A percentile compares a stretch with the other conserved stretches of the same genome.
phyloP scores from a whole-genome alignment of 2,888 invertebrate genomes.

The Zygogramma bicolorata region DNA sequence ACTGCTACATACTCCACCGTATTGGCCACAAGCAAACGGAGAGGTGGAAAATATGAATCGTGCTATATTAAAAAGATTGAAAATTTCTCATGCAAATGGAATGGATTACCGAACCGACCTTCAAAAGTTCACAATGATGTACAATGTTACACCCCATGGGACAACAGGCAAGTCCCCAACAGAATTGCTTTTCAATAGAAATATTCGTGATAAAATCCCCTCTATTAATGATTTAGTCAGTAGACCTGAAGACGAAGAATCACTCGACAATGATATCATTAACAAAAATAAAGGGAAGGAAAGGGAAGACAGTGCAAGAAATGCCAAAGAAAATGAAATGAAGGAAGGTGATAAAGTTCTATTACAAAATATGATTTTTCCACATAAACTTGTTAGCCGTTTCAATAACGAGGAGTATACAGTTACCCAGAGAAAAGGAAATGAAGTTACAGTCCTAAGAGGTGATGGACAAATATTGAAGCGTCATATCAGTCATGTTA shows the following conservation, averaged over 20 bases:
- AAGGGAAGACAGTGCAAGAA: constrained; percentile 44
- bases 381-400: constrained; percentile 22
- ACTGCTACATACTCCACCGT: constrained; percentile 36
- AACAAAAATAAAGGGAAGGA: constrained; percentile 49
- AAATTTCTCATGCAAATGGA: constrained; percentile 31
- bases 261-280: constrained; percentile 40
- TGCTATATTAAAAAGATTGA: constrained; percentile 48
- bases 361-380: constrained; percentile 21
- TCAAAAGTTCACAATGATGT: constrained; percentile 41
- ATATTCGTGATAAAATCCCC: constrained; percentile 50
- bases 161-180: constrained; percentile 53
- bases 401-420: constrained; percentile 20
- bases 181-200: constrained; percentile 46
- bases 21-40: constrained; percentile 52
- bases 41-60: constrained; percentile 54
- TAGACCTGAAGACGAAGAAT: constrained; percentile 41
- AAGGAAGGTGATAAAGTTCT: constrained; percentile 30
- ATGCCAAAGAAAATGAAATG: constrained; percentile 34
- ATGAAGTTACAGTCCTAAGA: constrained; percentile 28
- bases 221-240: constrained; percentile 30
- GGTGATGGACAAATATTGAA: constrained; percentile 10
- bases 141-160: constrained; percentile 52
- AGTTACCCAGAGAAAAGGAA: constrained; percentile 23
- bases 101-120: constrained; percentile 39
- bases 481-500: not conserved